These are phyloP conservation scores for Hydraecia micacea DNA, from an alignment of 2,888 invertebrate genomes.

Conservation along the genomic window DNA sequence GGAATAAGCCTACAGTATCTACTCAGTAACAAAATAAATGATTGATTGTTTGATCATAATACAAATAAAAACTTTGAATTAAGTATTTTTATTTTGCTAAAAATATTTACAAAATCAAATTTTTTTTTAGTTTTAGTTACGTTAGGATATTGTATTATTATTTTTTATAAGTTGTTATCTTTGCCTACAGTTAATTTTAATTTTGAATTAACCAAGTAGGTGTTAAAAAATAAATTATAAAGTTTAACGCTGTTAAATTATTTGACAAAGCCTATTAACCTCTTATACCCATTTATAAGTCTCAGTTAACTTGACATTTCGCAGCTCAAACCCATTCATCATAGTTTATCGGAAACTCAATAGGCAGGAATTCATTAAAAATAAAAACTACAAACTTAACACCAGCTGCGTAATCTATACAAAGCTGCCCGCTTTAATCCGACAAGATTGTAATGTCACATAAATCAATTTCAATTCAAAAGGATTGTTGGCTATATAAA, in stretches of 20 bases:
- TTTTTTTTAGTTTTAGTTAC: background rate
- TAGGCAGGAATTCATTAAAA: conserved; percentile 62
- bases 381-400: conserved; percentile 63
- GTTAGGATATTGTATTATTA: background rate
- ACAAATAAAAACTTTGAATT: background rate
- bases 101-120: too few relatives aligned
- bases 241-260: background rate
- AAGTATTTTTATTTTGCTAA: background rate
- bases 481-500: conserved; percentile 67
- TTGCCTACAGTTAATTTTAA: background rate
- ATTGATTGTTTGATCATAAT: too few relatives aligned
- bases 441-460: conserved; percentile 68
- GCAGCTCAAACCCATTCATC: conserved; percentile 53
- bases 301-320: conserved; percentile 40
- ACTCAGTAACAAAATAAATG: too few relatives aligned
- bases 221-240: background rate
- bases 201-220: background rate
- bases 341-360: conserved; percentile 60
- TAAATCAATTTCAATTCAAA: conserved; percentile 75
- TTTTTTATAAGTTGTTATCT: background rate
- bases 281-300: conserved; percentile 32
- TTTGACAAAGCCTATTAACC: conserved; percentile 25
- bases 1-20: background rate
- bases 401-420: conserved; percentile 62
- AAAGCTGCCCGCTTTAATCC: conserved; percentile 66